These are phyloP conservation scores for Typhlomys cinereus DNA, from an alignment of 2,113 vertebrate species.

Conservation along the genomic window DNA sequence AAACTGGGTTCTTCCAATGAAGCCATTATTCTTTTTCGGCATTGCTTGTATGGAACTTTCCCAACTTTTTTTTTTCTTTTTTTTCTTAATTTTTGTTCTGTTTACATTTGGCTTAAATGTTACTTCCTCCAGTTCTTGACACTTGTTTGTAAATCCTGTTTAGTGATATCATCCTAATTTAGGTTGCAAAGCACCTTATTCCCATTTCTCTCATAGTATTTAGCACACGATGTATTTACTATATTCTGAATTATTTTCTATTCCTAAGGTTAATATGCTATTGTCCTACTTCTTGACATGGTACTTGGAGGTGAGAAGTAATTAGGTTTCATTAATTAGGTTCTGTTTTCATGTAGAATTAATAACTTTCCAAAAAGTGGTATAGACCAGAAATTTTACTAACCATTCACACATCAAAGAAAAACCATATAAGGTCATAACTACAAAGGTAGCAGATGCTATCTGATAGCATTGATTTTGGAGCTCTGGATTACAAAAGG, in stretches of 20 bases:
- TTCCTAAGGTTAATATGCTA: neutral
- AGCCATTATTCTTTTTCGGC: neutral
- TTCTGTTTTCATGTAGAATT: neutral
- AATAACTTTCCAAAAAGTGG: neutral
- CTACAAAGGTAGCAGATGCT: neutral
- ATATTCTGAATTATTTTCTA: neutral
- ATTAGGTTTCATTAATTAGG: neutral
- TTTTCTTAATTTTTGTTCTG: neutral
- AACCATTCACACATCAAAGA: neutral
- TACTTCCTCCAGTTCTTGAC: neutral
- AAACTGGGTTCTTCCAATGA: neutral
- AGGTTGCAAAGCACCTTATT: neutral
- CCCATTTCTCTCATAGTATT: too few species aligned
- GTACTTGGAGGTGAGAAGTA: neutral
- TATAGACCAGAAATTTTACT: neutral
- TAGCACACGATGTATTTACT: neutral
- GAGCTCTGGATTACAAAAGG: neutral
- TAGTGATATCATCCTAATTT: neutral
- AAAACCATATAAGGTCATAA: neutral
- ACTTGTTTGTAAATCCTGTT: too few species aligned
- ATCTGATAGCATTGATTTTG: neutral
- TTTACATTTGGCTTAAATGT: neutral
- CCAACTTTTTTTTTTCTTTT: neutral
- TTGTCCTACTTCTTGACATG: neutral
- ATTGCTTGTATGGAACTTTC: neutral